Conservation (phyloP, 2,888 invertebrate genomes). For the Orthosia gracilis region DNA sequence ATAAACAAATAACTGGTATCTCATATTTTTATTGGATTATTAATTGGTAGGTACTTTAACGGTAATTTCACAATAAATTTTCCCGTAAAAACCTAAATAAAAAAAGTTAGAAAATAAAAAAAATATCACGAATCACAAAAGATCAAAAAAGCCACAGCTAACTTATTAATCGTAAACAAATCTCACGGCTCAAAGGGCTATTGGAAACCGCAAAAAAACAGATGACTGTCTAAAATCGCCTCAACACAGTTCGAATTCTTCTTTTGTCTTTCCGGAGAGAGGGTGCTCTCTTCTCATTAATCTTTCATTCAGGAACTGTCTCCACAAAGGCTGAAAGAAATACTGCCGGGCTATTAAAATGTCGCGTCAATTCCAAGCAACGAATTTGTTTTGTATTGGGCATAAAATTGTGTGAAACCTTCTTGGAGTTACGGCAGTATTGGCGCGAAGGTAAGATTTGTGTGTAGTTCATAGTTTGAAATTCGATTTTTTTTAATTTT, state of each 20-base stretch:
- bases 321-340: conserved; percentile 64
- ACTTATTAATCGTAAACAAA: conserved; percentile 48
- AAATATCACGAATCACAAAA: background rate
- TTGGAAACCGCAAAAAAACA: conserved; percentile 38
- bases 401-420: conserved; percentile 42
- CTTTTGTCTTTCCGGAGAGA: conserved; percentile 46
- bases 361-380: conserved; percentile 42
- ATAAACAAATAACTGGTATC: too few relatives aligned
- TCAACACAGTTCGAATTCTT: conserved; percentile 34
- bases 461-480: conserved; percentile 30
- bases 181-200: conserved; percentile 19
- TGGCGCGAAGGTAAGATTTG: conserved; percentile 17
- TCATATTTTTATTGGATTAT: too few relatives aligned
- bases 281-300: conserved; percentile 68
- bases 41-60: background rate
- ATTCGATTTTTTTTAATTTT: background rate
- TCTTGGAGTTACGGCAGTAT: conserved; percentile 22
- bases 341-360: conserved; percentile 61
- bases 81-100: background rate
- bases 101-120: background rate
- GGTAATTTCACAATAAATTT: background rate
- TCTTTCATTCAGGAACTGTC: conserved; percentile 73
- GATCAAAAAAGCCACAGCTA: background rate
- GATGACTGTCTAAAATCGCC: conserved; percentile 51
- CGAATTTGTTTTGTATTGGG: conserved; percentile 45